These are phyloP conservation scores for Altica lythri DNA, from an alignment of 2,888 invertebrate genomes.

Conservation along the genomic window DNA sequence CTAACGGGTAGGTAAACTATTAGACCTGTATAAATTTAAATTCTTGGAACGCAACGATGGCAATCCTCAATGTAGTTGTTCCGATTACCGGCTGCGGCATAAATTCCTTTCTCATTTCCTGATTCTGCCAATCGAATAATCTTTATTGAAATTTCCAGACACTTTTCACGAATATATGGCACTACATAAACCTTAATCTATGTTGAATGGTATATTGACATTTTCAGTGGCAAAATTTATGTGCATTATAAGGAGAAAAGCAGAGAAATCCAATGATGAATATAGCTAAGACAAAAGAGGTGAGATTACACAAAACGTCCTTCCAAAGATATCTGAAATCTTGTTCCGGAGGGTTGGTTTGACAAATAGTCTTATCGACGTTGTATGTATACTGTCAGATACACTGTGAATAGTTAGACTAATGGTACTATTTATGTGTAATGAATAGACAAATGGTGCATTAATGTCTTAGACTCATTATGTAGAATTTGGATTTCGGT, in stretches of 20 bases:
- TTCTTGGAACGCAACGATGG: constrained; percentile 2
- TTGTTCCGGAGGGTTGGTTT: constrained; percentile 42
- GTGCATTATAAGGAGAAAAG: constrained; percentile 26
- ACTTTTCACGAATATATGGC: constrained; percentile 34
- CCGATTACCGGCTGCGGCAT: constrained; percentile 21
- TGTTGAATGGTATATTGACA: constrained; percentile 37
- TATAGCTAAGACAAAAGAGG: constrained; percentile 46
- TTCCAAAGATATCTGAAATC: constrained; percentile 44
- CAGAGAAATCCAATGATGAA: constrained; percentile 41
- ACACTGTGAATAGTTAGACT: constrained; percentile 29
- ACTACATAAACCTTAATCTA: constrained; percentile 37
- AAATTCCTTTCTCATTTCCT: constrained; percentile 32
- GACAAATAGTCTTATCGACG: constrained; percentile 39
- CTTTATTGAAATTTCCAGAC: constrained; percentile 36
- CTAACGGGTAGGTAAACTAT: too few species aligned
- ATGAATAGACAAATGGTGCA: constrained; percentile 4
- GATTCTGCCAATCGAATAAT: constrained; percentile 33
- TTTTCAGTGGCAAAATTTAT: constrained; percentile 32
- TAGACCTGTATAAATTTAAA: constrained; percentile 18
- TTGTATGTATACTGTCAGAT: constrained; percentile 33
- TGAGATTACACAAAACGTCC: constrained; percentile 40
- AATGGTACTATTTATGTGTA: constrained; percentile 16
- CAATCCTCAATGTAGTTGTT: constrained; percentile 20
- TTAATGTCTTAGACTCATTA: constrained; percentile 19
- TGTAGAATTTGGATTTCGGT: too few species aligned